These are phyloP conservation scores for Xestia sexstrigata DNA, from an alignment of 2,888 invertebrate species.

Conservation along the genomic window DNA sequence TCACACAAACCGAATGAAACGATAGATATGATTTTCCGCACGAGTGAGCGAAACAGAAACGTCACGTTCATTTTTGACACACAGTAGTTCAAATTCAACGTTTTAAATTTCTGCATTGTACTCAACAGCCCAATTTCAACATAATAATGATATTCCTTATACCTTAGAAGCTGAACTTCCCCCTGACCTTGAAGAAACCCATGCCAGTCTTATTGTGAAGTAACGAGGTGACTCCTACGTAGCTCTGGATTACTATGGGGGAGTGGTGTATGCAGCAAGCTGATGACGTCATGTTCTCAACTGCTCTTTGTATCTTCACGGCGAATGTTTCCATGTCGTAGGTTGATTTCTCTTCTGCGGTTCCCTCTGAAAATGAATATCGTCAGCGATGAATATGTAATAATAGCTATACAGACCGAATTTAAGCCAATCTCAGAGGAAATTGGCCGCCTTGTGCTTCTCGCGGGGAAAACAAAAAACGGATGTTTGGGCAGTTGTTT, in stretches of 20 bases:
- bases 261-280: slow-evolving; percentile 91
- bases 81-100: neutral
- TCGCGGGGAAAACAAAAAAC: neutral
- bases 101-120: slow-evolving; percentile 1
- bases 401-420: no score
- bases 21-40: neutral
- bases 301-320: slow-evolving; percentile 89
- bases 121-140: slow-evolving; percentile 13
- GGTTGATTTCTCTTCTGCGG: slow-evolving; percentile 82
- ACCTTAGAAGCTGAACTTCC: slow-evolving; percentile 95
- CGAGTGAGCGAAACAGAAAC: neutral
- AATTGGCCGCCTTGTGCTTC: neutral
- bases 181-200: slow-evolving; percentile 96
- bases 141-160: slow-evolving; percentile 30
- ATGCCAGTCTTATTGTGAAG: slow-evolving; percentile 95
- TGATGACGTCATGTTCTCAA: slow-evolving; percentile 86
- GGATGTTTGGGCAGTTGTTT: neutral
- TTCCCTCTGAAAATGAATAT: slow-evolving; percentile 75
- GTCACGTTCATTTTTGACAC: neutral
- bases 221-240: slow-evolving; percentile 94
- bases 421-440: neutral
- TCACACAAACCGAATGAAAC: neutral
- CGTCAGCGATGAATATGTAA: slow-evolving; percentile 1
- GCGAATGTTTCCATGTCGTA: slow-evolving; percentile 92
- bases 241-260: slow-evolving; percentile 95